Percentiles rank a stretch among this genome's conserved stretches.
Conservation (phyloP, 1,140 invertebrate genomes). For the Bactericera cockerelli region DNA sequence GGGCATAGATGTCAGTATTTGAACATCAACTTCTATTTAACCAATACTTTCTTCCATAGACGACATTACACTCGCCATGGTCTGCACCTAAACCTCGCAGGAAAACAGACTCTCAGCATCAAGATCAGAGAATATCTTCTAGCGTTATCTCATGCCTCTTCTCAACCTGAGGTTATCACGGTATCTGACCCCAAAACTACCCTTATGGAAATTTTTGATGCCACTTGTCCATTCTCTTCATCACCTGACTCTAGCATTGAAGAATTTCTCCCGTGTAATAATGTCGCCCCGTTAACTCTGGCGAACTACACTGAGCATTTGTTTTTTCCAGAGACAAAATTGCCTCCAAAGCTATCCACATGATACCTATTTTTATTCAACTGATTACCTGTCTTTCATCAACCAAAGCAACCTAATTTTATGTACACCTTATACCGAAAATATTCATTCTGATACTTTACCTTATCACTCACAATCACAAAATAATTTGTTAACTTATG, state of each 20-base stretch:
- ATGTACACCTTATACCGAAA: not conserved
- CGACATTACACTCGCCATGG: constrained; percentile 13
- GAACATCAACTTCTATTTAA: constrained; percentile 3
- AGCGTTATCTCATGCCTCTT: not conserved
- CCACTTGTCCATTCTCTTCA: not conserved
- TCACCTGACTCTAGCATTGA: not conserved
- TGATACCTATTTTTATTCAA: too few relatives aligned
- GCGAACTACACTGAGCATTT: too few relatives aligned
- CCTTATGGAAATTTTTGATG: not conserved
- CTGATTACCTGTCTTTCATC: not conserved
- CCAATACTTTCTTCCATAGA: constrained; percentile 9
- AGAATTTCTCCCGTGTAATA: not conserved
- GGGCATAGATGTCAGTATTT: not conserved
- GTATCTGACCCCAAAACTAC: not conserved
- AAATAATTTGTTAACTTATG: not conserved
- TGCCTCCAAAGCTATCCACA: too few relatives aligned
- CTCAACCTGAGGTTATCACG: not conserved
- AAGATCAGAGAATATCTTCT: not conserved
- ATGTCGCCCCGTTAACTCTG: too few relatives aligned
- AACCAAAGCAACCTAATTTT: not conserved
- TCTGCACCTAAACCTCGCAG: constrained; percentile 11
- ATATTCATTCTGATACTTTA: too few relatives aligned
- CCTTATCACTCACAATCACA: too few relatives aligned
- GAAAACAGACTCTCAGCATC: constrained; percentile 9
- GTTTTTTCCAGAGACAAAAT: too few relatives aligned